Base-by-base conservation (phyloP, 1,140 invertebrate species). In the Eupeodes corollae region DNA sequence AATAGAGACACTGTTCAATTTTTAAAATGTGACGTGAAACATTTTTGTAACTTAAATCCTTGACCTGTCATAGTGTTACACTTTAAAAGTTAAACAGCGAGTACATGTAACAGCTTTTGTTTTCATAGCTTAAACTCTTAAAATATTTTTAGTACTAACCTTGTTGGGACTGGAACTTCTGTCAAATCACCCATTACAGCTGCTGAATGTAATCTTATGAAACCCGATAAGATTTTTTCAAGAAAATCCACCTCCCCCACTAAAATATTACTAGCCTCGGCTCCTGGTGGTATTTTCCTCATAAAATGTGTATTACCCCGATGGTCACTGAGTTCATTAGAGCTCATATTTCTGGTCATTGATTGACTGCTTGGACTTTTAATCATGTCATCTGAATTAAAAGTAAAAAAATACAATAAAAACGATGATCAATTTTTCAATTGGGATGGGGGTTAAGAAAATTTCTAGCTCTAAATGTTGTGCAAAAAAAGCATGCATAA, bases 231-330 rank as follows among this genome's bases (percentile, higher is more conserved):
- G 1, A 89, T 83, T 61, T 90, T 87, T 44, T 91, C 83, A 18
- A 99, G 75, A 68, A 97, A 97, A 67, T 98, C 92, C 5, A 98
- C 88, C 74, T 98, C 94, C 10, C 96, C 96, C 1, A 99, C 91
- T 10, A 99, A 73, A 57, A 99, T 95, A 68, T 98, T 98, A 42
- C 91, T 91, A 2, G 94, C 92, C 71, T 99, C 95, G 1, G 93
- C 88, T 16, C 92, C 94, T 0, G 80, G 79, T n/a, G 94, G 95
- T 61, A 99, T 93, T 75, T 98, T 98, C 35, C 88, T 78, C 91
- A 97, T 93, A 57, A 98, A 98, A 57, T 93, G 80, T 43, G 83
- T 84, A 70, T 98, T 97, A 40, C 79, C 76, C 78, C 91, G 75
- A 52, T 84, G 82, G 54, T 84, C 85, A 48, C 70, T 74, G 26